Base-by-base conservation (phyloP, 2,888 invertebrate genomes). In the Pammene aurita region DNA sequence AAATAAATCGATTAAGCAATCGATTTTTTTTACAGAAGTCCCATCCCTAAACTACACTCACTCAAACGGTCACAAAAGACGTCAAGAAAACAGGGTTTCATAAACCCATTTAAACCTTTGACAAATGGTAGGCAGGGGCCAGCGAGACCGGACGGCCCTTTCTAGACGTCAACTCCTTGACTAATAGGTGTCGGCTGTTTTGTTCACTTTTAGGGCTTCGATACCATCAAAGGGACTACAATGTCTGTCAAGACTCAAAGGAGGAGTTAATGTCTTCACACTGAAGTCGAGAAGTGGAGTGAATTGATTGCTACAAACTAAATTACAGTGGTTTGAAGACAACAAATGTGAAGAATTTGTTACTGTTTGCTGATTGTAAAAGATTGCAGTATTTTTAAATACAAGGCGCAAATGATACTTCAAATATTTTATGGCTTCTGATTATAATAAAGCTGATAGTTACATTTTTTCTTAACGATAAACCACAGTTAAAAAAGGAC, bases 71-170 rank as follows among this genome's bases (percentile, higher is more conserved):
- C 41, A 71, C 72, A 64, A 67, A 68, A 70, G 66, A 70, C 55
- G 63, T 70, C 70, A 72, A 65, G 66, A 58, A 70, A 70, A 70
- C 72, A 64, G 67, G 70, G 64, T 61, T 67, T 67, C 75, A 73
- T 73, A 72, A 79, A 79, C 79, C 73, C 78, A 72, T 75, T 66
- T 80, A 78, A 76, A 78, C 76, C 73, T 77, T 78, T 85, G 86
- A 88, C 87, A 87, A 88, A 88, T 88, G 81, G 81, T 74, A 72
- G 76, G 79, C 75, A 78, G 76, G 76, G 80, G 80, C 74, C 67
- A 71, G 67, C 79, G 76, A 75, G 72, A 66, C 76, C 77, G 76
- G 78, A 77, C 73, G 78, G 72, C 75, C 78, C 78, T 78, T 79
- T 80, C 83, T 77, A 78, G 72, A 67, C 57, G 67, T 64, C 72